Conservation (phyloP, 2,797 vertebrate species). For the Dermochelys coriacea region DNA sequence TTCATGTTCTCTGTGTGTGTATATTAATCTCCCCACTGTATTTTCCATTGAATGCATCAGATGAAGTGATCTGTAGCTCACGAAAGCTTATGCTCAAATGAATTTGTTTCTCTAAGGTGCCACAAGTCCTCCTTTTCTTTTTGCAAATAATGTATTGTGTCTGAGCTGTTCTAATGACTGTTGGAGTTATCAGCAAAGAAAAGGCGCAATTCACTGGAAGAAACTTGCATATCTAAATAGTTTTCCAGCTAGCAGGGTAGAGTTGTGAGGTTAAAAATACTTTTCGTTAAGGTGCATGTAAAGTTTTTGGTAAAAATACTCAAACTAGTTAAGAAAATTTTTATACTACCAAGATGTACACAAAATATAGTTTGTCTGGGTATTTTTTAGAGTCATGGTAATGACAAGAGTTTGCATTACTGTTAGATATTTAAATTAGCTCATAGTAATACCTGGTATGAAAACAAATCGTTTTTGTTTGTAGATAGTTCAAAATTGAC, state of each 20-base stretch:
- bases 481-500: neutral
- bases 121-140: no score
- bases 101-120: no score
- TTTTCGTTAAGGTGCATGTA: neutral
- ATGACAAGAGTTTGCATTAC: neutral
- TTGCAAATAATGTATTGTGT: neutral
- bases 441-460: neutral
- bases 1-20: no score
- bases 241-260: neutral
- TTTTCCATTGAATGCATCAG: no score
- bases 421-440: neutral
- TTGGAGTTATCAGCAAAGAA: neutral
- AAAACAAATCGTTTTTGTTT: neutral
- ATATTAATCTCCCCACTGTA: no score
- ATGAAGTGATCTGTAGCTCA: no score
- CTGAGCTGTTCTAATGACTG: neutral
- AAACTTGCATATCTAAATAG: neutral
- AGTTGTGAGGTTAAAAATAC: neutral
- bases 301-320: neutral
- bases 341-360: neutral
- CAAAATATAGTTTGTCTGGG: neutral
- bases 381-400: neutral
- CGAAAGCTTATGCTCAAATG: no score
- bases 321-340: neutral
- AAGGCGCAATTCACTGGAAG: neutral